phyloP scores from a whole-genome alignment of 2,888 invertebrate genomes.

The Tholera decimalis region DNA sequence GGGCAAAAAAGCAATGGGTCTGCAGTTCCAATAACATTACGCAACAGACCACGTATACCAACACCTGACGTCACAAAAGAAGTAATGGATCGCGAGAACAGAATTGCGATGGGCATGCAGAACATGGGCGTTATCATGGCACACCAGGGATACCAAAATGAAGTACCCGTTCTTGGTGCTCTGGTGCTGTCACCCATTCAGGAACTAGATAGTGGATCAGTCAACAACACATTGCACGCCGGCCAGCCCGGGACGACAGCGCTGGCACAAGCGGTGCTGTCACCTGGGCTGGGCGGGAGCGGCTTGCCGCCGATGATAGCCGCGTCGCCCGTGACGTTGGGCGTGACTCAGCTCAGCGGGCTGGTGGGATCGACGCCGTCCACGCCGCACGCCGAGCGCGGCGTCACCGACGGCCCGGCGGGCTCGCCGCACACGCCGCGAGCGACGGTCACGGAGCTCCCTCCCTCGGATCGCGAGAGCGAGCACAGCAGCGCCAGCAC shows the following conservation, averaged over 20 bases:
- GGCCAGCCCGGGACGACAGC: slow-evolving; percentile 95
- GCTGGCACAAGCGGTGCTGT: slow-evolving; percentile 95
- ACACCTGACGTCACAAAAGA: slow-evolving; percentile 97
- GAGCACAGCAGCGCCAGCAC: slow-evolving; percentile 76
- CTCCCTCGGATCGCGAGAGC: slow-evolving; percentile 79
- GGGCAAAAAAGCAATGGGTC: slow-evolving; percentile 94
- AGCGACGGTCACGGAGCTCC: slow-evolving; percentile 76
- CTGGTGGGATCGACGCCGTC: slow-evolving; percentile 90
- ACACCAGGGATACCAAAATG: slow-evolving; percentile 92
- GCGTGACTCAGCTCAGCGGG: slow-evolving; percentile 92
- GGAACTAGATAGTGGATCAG: slow-evolving; percentile 95
- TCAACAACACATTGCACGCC: slow-evolving; percentile 94
- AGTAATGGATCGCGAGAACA: slow-evolving; percentile 93
- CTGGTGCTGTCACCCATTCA: slow-evolving; percentile 96
- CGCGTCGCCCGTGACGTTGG: slow-evolving; percentile 89
- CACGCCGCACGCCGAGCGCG: slow-evolving; percentile 79
- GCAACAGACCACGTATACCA: slow-evolving; percentile 96
- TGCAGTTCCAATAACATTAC: slow-evolving; percentile 93
- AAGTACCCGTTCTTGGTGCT: slow-evolving; percentile 94
- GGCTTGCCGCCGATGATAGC: slow-evolving; percentile 85
- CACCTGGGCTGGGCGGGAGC: slow-evolving; percentile 88
- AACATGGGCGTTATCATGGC: slow-evolving; percentile 94
- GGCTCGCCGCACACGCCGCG: slow-evolving; percentile 67
- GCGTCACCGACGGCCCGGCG: slow-evolving; percentile 70
- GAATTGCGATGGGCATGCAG: slow-evolving; percentile 90